Evolutionary conservation across 2,113 vertebrate genomes (phyloP).

Genomic region (Bucco capensis): DNA sequence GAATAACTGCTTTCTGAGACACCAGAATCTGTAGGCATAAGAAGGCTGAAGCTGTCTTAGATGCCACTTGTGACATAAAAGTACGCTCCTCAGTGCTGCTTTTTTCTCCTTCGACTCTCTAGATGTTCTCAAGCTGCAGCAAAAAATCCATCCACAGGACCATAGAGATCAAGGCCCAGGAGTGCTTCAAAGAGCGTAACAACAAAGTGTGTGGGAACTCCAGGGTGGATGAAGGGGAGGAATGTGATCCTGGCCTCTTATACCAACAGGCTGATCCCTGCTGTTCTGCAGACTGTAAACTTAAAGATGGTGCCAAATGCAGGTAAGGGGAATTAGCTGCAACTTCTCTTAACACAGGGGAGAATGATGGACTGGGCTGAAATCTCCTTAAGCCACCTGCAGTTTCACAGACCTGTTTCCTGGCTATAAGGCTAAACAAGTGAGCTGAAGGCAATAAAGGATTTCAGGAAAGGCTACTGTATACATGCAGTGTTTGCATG

Average conservation of each 20-base stretch:
- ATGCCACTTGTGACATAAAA: background rate
- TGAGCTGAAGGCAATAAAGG: background rate
- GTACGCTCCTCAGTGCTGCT: background rate
- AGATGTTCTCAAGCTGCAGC: conserved; percentile 97
- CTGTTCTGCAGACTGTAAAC: conserved; percentile 84
- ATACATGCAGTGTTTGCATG: background rate
- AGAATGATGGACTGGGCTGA: accelerated
- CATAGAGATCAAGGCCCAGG: conserved; percentile 82
- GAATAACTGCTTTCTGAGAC: background rate
- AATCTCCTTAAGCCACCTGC: background rate
- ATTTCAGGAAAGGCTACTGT: background rate
- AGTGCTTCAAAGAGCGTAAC: conserved; percentile 91
- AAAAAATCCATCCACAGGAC: conserved; percentile 90
- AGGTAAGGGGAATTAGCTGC: conserved; percentile 74
- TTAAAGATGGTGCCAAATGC: conserved; percentile 79
- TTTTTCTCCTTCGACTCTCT: background rate
- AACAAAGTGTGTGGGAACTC: conserved; percentile 97
- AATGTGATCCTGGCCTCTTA: conserved; percentile 92
- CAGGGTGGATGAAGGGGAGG: conserved; percentile 90
- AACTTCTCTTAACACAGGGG: background rate
- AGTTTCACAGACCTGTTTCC: background rate
- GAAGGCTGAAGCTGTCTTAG: background rate
- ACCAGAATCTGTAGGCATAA: background rate
- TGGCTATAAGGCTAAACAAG: background rate
- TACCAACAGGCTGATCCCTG: conserved; percentile 85